phyloP scores from a whole-genome alignment of 2,797 vertebrate species.

The Arnoldichthys spilopterus region DNA sequence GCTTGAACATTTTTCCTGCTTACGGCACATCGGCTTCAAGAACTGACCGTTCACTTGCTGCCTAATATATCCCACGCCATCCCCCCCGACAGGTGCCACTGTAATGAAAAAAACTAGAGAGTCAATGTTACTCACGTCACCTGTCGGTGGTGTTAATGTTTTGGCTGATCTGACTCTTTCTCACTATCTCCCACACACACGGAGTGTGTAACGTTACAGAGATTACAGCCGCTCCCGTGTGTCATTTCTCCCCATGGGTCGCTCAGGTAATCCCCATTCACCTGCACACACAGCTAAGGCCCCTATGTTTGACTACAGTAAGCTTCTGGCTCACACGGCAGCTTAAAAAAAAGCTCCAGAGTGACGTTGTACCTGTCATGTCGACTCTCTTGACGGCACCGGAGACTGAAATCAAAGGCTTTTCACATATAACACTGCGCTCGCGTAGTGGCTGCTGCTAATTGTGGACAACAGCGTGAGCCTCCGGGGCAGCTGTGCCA shows the following conservation, averaged over 20 bases:
- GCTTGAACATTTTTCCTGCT: too few species aligned
- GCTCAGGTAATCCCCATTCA: constrained; percentile 55
- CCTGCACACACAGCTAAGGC: constrained; percentile 10
- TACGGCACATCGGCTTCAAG: too few species aligned
- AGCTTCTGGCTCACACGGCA: constrained; percentile 16
- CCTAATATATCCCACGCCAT: too few species aligned
- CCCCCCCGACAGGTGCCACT: too few species aligned
- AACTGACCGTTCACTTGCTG: too few species aligned
- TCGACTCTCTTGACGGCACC: neutral
- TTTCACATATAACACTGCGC: neutral
- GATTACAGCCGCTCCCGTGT: constrained; percentile 45
- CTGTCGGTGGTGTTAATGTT: too few species aligned
- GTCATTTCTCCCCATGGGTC: constrained; percentile 39
- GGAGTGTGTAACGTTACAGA: constrained; percentile 26
- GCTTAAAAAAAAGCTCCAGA: constrained; percentile 1
- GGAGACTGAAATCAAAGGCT: neutral
- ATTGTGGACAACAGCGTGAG: neutral
- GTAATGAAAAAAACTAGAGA: too few species aligned
- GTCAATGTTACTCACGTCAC: too few species aligned
- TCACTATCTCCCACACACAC: constrained; percentile 31
- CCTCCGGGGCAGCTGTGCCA: neutral
- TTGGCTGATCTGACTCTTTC: too few species aligned
- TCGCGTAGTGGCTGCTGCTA: neutral
- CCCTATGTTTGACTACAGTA: neutral
- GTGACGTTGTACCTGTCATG: neutral